These are phyloP conservation scores for Stenolophus ochropezus DNA, from an alignment of 2,888 invertebrate genomes.

Conservation along the genomic window DNA sequence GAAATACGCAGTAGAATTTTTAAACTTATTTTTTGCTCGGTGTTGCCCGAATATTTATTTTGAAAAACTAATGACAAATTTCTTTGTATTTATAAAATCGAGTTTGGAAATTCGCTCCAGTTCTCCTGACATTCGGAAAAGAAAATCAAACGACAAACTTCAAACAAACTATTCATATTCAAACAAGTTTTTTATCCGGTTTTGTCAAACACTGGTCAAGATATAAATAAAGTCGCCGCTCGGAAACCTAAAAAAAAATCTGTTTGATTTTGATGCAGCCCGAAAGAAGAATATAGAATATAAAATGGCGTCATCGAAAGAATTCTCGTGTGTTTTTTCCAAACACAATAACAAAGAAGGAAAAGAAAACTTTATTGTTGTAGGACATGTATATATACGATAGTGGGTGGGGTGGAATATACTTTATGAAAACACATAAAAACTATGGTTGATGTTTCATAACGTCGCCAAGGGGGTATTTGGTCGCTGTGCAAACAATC, in stretches of 20 bases:
- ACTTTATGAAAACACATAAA: constrained; percentile 60
- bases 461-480: constrained; percentile 59
- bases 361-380: constrained; percentile 54
- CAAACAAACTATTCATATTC: constrained; percentile 33
- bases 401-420: constrained; percentile 10
- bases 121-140: background rate
- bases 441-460: constrained; percentile 60
- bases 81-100: too few species aligned
- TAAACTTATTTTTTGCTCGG: too few species aligned
- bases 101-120: background rate
- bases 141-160: background rate
- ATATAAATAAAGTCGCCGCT: constrained; percentile 24
- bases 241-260: constrained; percentile 44
- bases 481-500: constrained; percentile 58
- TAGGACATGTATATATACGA: constrained; percentile 46
- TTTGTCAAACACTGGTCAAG: constrained; percentile 18
- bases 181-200: constrained; percentile 26
- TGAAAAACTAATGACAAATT: too few species aligned
- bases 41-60: too few species aligned
- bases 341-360: constrained; percentile 55
- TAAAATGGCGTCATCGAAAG: constrained; percentile 47
- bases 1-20: too few species aligned
- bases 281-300: constrained; percentile 8
- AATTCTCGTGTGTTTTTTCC: constrained; percentile 46
- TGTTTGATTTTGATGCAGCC: constrained; percentile 33